Evolutionary conservation across 2,113 vertebrate species (phyloP).

Genomic region (Caloenas nicobarica): DNA sequence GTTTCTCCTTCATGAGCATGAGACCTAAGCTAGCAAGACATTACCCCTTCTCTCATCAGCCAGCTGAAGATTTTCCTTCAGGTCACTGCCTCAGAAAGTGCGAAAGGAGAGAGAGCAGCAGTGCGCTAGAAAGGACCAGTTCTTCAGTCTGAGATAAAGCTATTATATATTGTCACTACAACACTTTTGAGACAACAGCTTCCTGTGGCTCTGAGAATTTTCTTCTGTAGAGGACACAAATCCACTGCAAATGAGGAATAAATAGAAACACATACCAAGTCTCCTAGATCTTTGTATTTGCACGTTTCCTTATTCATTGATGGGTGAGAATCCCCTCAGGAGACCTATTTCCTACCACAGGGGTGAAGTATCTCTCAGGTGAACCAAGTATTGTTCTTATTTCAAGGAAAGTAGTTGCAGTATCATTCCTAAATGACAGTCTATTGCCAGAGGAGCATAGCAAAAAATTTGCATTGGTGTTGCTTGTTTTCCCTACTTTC

Average conservation of each 20-base stretch:
- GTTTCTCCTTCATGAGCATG: background rate
- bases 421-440: background rate
- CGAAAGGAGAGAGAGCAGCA: background rate
- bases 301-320: background rate
- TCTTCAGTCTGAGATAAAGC: background rate
- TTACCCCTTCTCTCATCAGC: background rate
- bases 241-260: background rate
- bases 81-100: background rate
- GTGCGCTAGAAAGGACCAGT: background rate
- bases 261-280: background rate
- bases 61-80: background rate
- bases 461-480: background rate
- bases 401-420: background rate
- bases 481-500: background rate
- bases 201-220: background rate
- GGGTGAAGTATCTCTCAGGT: background rate
- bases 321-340: background rate
- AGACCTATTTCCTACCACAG: background rate
- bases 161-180: background rate
- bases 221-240: background rate
- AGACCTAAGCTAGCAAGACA: background rate
- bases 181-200: background rate
- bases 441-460: background rate
- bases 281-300: background rate
- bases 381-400: rapidly evolving